Evolutionary conservation across 2,888 invertebrate genomes (phyloP).

Genomic region (Sepioteuthis lessoniana): DNA sequence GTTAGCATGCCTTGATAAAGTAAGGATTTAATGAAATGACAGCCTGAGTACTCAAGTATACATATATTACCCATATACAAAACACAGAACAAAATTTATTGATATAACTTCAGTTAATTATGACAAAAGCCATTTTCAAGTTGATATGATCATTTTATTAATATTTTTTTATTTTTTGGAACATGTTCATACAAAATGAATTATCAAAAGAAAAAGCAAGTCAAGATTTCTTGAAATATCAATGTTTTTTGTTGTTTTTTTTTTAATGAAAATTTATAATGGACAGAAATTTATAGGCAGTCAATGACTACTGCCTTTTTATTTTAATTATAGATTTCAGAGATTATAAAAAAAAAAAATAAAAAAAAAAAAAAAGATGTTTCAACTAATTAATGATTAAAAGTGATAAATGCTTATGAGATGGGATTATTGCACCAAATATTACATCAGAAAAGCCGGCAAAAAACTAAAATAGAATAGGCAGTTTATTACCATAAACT

Average conservation of each 20-base stretch:
- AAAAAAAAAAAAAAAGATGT: neutral
- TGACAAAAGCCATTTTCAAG: neutral
- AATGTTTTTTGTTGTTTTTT: neutral
- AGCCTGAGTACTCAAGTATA: too few species aligned
- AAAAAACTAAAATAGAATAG: neutral
- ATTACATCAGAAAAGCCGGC: neutral
- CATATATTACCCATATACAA: too few species aligned
- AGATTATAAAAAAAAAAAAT: neutral
- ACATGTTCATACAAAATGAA: neutral
- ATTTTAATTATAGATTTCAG: too few species aligned
- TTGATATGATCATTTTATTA: neutral
- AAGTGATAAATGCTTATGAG: neutral
- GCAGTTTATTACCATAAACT: neutral
- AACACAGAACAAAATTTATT: too few species aligned
- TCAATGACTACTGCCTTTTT: neutral
- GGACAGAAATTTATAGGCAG: neutral
- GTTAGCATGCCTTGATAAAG: too few species aligned
- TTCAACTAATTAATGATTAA: neutral
- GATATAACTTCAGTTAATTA: too few species aligned
- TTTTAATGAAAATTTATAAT: constrained; percentile 6
- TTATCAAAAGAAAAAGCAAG: neutral
- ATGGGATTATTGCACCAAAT: constrained; percentile 10
- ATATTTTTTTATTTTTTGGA: neutral
- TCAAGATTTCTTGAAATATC: neutral
- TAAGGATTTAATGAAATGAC: too few species aligned